phyloP scores from a whole-genome alignment of 2,797 vertebrate species.

The Neosilurus mollespiculum region DNA sequence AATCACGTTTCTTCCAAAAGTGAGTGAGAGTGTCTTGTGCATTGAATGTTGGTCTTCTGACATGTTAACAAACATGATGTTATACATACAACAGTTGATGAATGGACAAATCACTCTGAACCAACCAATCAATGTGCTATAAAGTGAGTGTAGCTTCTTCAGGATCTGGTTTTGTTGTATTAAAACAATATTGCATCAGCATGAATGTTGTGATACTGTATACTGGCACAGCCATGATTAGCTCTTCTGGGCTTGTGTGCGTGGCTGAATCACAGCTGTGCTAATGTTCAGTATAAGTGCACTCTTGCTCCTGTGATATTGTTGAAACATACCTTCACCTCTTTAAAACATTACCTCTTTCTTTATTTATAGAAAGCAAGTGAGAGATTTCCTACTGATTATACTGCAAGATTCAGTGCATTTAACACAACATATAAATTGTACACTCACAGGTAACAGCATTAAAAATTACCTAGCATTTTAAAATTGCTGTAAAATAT shows the following conservation, averaged over 20 bases:
- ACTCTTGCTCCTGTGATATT: background rate
- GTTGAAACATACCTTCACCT: background rate
- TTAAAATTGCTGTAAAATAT: conserved; percentile 2
- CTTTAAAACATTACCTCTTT: background rate
- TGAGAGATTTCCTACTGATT: conserved; percentile 78
- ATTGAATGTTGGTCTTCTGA: background rate
- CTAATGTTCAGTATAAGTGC: background rate
- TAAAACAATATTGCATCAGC: background rate
- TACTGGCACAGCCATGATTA: background rate
- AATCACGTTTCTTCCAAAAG: conserved; percentile 85
- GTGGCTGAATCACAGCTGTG: background rate
- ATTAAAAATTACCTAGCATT: background rate
- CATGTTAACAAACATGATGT: background rate
- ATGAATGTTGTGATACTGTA: background rate
- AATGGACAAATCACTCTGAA: background rate
- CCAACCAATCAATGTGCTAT: background rate
- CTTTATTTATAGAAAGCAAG: conserved; percentile 80
- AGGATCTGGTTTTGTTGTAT: background rate
- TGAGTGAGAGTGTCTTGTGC: conserved; percentile 59
- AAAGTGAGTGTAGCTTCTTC: background rate
- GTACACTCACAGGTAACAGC: conserved; percentile 88
- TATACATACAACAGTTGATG: background rate
- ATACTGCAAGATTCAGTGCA: conserved; percentile 84
- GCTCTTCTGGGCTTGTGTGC: background rate
- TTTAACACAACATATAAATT: conserved; percentile 88